These are phyloP conservation scores for Eremophila alpestris DNA, from an alignment of 2,797 vertebrate genomes.

Conservation along the genomic window DNA sequence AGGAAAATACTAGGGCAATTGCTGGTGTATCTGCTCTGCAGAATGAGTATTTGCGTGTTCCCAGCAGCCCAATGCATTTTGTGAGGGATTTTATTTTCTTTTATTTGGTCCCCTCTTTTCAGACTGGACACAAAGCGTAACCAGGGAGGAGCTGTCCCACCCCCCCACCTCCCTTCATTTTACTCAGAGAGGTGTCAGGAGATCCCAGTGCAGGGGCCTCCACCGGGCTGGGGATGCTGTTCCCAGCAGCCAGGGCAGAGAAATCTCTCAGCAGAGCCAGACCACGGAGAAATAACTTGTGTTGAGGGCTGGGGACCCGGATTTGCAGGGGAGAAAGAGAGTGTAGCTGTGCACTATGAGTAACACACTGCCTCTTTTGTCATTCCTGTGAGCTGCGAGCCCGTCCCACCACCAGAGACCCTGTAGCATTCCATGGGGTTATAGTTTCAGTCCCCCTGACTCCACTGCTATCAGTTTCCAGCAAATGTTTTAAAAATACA, in stretches of 20 bases:
- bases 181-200: background rate
- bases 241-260: background rate
- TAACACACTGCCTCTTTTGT: background rate
- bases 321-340: background rate
- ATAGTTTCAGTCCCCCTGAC: background rate
- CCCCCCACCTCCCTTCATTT: background rate
- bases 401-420: background rate
- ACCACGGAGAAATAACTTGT: background rate
- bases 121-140: background rate
- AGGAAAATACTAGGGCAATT: background rate
- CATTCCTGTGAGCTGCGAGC: background rate
- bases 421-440: background rate
- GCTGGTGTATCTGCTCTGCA: conserved; percentile 21
- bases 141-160: background rate
- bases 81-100: background rate
- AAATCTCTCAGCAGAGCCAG: background rate
- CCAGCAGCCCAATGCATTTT: background rate
- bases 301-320: background rate
- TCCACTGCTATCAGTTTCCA: conserved; percentile 15
- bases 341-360: background rate
- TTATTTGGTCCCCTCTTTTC: background rate
- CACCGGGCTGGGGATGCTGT: background rate
- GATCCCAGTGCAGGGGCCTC: background rate
- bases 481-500: background rate
- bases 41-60: background rate